Conservation (phyloP, 35 echinoderm and acorn worm species). For the Strongylocentrotus purpuratus region DNA sequence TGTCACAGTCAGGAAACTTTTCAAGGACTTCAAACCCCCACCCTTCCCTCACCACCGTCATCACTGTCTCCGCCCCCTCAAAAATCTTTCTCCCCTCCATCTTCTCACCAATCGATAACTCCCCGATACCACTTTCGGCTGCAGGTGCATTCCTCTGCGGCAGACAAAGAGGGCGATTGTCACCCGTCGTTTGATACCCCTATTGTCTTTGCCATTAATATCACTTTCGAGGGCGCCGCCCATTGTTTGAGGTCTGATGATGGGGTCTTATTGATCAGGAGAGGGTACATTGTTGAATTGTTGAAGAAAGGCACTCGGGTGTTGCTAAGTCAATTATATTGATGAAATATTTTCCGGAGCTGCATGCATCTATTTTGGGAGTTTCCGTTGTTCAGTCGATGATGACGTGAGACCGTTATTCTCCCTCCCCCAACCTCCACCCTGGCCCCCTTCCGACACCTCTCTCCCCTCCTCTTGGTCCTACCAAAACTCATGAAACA, state of each 20-base stretch:
- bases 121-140: neutral
- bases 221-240: neutral
- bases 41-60: too few species aligned
- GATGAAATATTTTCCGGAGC: neutral
- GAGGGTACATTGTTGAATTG: neutral
- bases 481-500: neutral
- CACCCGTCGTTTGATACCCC: neutral
- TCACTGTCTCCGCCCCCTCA: too few species aligned
- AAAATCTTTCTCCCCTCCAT: neutral
- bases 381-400: neutral
- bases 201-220: conserved; percentile 1
- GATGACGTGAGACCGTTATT: neutral
- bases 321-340: neutral
- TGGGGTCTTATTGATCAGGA: neutral
- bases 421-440: neutral
- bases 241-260: neutral
- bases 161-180: neutral
- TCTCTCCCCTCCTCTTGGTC: neutral
- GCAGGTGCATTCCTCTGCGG: neutral
- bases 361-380: neutral
- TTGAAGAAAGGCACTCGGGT: neutral
- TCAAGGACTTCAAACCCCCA: too few species aligned
- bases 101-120: neutral
- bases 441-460: neutral
- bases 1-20: too few species aligned